Conservation (phyloP, 1,140 invertebrate genomes). For the Apolygus lucorum region DNA sequence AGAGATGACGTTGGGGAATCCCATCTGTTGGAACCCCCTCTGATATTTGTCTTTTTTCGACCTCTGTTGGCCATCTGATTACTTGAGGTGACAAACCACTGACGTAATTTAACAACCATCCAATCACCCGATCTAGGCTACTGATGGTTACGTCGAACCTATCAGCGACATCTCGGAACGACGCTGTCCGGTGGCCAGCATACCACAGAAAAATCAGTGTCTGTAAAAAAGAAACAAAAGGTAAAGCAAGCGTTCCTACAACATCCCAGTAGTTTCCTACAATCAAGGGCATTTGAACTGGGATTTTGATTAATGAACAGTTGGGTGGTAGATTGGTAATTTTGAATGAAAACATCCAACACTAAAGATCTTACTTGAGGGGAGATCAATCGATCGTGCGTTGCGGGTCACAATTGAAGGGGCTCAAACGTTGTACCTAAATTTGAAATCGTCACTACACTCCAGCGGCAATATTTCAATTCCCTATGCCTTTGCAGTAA, state of each 20-base stretch:
- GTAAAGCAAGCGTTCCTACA: background rate
- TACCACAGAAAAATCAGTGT: conserved; percentile 29
- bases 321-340: too few species aligned
- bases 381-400: too few species aligned
- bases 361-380: too few species aligned
- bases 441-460: too few species aligned
- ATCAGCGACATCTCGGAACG: conserved; percentile 29
- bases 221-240: background rate
- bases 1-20: background rate
- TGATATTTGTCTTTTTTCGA: background rate
- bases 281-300: too few species aligned
- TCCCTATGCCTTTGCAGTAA: too few species aligned
- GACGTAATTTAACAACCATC: conserved; percentile 13
- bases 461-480: too few species aligned
- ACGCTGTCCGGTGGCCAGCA: conserved; percentile 29
- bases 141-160: conserved; percentile 26
- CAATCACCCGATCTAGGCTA: conserved; percentile 23
- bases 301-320: too few species aligned
- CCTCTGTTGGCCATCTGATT: background rate
- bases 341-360: too few species aligned
- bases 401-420: too few species aligned
- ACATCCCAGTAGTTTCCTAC: background rate
- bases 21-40: background rate
- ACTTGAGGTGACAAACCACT: background rate
- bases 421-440: too few species aligned